Evolutionary conservation across 2,113 vertebrate species (phyloP).

Genomic region (Australoheros scitulus): DNA sequence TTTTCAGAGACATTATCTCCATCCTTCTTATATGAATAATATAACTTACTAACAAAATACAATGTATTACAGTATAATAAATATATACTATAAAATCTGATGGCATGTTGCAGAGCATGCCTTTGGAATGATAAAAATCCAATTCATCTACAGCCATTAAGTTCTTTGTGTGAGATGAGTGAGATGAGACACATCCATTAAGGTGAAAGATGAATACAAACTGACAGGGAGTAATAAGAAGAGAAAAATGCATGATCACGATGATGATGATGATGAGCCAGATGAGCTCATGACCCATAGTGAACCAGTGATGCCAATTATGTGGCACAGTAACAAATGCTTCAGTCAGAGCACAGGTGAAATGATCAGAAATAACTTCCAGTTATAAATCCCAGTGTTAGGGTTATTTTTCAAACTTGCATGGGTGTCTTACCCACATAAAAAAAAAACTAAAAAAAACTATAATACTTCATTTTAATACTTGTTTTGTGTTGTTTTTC

Average conservation of each 20-base stretch:
- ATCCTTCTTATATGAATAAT: background rate
- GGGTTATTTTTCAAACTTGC: background rate
- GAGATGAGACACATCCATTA: background rate
- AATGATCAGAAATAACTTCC: background rate
- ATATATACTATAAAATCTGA: background rate
- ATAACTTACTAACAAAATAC: background rate
- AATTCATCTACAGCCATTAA: background rate
- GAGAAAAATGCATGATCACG: background rate
- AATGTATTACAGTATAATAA: background rate
- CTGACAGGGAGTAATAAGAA: background rate
- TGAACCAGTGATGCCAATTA: background rate
- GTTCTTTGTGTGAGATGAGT: background rate
- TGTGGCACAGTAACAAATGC: background rate
- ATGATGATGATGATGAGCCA: background rate
- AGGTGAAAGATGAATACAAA: background rate
- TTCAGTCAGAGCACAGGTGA: background rate
- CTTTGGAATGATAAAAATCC: background rate
- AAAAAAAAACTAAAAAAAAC: no score
- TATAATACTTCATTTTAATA: accelerated
- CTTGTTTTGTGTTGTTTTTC: background rate
- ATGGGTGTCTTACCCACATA: accelerated
- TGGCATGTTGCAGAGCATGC: background rate
- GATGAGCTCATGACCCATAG: background rate
- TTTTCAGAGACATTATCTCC: background rate
- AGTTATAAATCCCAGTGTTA: background rate